These are phyloP conservation scores for Neodiprion fabricii DNA, from an alignment of 1,140 invertebrate species.

Conservation along the genomic window DNA sequence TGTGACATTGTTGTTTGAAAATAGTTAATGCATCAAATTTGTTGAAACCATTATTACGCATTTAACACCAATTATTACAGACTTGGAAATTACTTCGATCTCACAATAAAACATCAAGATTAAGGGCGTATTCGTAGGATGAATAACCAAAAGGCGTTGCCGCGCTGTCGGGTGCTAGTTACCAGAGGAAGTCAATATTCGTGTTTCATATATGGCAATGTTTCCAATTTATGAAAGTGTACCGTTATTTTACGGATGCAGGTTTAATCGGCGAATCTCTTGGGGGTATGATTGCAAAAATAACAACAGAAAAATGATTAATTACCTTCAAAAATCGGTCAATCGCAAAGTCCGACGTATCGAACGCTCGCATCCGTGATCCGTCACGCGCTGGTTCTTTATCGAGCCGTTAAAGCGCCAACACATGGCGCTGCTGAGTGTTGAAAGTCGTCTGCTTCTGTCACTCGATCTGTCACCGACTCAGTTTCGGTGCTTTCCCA, in stretches of 20 bases:
- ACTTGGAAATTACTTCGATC: not conserved
- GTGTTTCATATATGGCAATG: not conserved
- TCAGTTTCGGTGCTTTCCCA: too few species aligned
- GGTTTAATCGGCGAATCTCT: not conserved
- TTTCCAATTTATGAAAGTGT: not conserved
- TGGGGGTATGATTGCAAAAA: not conserved
- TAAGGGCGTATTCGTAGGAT: constrained; percentile 23
- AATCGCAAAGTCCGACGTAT: not conserved
- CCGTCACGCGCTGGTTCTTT: constrained; percentile 9
- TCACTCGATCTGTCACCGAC: not conserved
- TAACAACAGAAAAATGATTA: not conserved
- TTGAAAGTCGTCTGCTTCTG: not conserved
- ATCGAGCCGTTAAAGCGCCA: not conserved
- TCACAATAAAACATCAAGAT: not conserved
- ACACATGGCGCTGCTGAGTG: not conserved
- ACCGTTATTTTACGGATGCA: not conserved
- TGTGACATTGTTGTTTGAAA: not conserved
- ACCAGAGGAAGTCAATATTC: not conserved
- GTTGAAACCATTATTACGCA: not conserved
- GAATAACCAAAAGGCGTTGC: constrained; percentile 44
- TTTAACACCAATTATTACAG: not conserved
- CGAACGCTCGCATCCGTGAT: not conserved
- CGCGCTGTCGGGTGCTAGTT: constrained; percentile 21
- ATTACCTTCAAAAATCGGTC: constrained; percentile 7
- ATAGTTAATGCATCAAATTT: not conserved